These are phyloP conservation scores for Stichopus chloronotus DNA, from an alignment of 35 echinoderm and acorn worm genomes.

Conservation along the genomic window DNA sequence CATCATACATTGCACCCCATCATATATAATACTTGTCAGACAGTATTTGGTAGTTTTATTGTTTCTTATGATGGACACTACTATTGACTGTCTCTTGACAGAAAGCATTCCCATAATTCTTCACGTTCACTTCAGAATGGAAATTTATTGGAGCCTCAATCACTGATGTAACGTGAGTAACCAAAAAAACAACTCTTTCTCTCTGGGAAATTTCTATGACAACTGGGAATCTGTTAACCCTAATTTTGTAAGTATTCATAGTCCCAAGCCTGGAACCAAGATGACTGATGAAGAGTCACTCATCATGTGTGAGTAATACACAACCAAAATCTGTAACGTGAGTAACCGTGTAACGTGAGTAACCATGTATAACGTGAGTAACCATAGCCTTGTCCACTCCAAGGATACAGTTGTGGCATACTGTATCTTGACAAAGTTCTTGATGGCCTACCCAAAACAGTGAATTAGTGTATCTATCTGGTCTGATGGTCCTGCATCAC, in stretches of 20 bases:
- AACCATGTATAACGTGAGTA: neutral
- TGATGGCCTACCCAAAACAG: constrained; percentile 41
- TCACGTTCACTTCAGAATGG: neutral
- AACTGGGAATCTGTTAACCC: too few relatives aligned
- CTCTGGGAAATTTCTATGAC: too few relatives aligned
- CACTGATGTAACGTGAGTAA: neutral
- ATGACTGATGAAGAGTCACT: too few relatives aligned
- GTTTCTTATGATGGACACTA: constrained; percentile 16
- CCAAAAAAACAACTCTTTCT: too few relatives aligned
- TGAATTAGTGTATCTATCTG: constrained; percentile 28
- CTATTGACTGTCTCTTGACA: constrained; percentile 7
- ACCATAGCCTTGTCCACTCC: neutral
- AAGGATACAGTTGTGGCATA: constrained; percentile 21
- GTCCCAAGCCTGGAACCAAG: too few relatives aligned
- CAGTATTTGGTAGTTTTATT: constrained; percentile 39
- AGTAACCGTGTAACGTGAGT: neutral
- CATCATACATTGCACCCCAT: neutral
- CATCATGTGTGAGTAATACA: too few relatives aligned
- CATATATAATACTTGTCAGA: constrained; percentile 30
- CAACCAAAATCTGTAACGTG: too few relatives aligned
- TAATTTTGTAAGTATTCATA: too few relatives aligned
- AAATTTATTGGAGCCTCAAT: constrained; percentile 9
- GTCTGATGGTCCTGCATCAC: constrained; percentile 71
- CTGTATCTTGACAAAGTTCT: neutral
- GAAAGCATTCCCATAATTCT: neutral